Evolutionary conservation across 2,113 vertebrate species (phyloP).

Genomic region (Myrmecobius fasciatus): DNA sequence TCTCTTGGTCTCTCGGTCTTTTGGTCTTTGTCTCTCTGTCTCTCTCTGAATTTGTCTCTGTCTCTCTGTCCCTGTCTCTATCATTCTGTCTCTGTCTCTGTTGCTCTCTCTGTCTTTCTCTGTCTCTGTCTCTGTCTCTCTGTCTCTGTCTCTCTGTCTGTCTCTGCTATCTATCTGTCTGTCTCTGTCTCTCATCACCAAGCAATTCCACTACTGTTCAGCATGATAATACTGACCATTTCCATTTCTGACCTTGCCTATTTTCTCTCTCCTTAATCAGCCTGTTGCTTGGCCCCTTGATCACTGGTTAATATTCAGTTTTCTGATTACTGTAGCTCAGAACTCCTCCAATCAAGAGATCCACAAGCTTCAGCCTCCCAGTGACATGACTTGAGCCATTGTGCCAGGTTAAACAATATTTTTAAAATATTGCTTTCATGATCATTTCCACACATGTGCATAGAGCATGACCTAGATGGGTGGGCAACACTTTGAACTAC

Average conservation of each 20-base stretch:
- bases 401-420: background rate
- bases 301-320: background rate
- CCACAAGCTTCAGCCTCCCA: background rate
- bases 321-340: background rate
- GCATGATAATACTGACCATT: background rate
- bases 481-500: background rate
- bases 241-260: background rate
- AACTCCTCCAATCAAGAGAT: background rate
- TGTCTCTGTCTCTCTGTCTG: too few species aligned
- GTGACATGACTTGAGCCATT: background rate
- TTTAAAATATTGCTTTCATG: background rate
- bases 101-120: too few species aligned
- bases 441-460: background rate
- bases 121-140: background rate
- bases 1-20: too few species aligned
- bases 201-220: background rate
- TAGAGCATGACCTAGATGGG: background rate
- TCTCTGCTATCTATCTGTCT: too few species aligned
- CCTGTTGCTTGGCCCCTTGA: background rate
- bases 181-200: background rate
- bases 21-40: too few species aligned
- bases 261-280: background rate
- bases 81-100: too few species aligned
- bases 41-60: too few species aligned
- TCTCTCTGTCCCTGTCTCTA: too few species aligned